Evolutionary conservation across 2,797 vertebrate genomes (phyloP).

Genomic region (Tenualosa thibaudeaui): DNA sequence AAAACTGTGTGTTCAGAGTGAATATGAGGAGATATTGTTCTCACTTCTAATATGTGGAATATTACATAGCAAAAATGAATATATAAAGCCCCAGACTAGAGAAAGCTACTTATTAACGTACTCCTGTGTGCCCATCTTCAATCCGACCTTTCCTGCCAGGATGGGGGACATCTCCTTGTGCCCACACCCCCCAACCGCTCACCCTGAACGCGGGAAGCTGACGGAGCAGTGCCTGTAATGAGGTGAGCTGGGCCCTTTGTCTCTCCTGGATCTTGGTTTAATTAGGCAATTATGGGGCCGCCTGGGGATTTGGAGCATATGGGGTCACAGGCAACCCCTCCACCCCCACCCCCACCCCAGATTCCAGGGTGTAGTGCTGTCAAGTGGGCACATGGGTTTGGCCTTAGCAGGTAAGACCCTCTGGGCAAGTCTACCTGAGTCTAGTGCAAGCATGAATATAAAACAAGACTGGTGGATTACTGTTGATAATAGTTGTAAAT

Average conservation of each 20-base stretch:
- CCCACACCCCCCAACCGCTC: not conserved
- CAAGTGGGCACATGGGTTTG: slow-evolving; percentile 39
- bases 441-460: slow-evolving; percentile 12
- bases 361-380: slow-evolving; percentile 21
- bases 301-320: slow-evolving; percentile 57
- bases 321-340: slow-evolving; percentile 55
- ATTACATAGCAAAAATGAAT: not conserved
- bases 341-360: not conserved
- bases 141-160: slow-evolving; percentile 70
- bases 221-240: slow-evolving; percentile 69
- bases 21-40: not conserved
- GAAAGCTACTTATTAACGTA: not conserved
- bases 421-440: slow-evolving; percentile 35
- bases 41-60: not conserved
- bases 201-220: slow-evolving; percentile 54
- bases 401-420: slow-evolving; percentile 64
- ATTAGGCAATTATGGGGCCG: slow-evolving; percentile 76
- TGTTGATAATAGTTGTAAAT: not conserved
- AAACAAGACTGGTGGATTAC: not conserved
- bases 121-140: slow-evolving; percentile 30
- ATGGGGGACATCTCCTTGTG: slow-evolving; percentile 45
- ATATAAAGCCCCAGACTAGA: not conserved
- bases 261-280: slow-evolving; percentile 61
- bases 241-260: slow-evolving; percentile 63
- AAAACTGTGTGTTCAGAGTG: not conserved